phyloP scores from a whole-genome alignment of 2,888 invertebrate genomes.

The Harpalus rubripes region DNA sequence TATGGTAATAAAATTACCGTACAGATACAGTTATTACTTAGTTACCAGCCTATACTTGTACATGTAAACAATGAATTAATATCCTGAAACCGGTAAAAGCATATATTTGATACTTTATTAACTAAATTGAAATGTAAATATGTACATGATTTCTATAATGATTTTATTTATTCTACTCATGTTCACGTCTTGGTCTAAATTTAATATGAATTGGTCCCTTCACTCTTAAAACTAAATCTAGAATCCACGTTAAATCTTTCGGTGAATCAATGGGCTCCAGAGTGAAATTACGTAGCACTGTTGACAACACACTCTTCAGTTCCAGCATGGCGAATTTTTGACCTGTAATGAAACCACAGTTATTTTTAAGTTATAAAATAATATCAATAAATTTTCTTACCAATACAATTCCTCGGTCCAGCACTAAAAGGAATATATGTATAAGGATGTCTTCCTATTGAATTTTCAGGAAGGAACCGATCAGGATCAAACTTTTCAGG shows the following conservation, averaged over 20 bases:
- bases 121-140: too few relatives aligned
- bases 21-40: too few relatives aligned
- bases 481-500: slow-evolving; percentile 85
- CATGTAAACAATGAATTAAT: too few relatives aligned
- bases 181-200: slow-evolving; percentile 68
- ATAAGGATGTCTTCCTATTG: slow-evolving; percentile 80
- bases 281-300: slow-evolving; percentile 13
- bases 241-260: not conserved
- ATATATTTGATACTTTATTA: too few relatives aligned
- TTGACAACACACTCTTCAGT: not conserved
- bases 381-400: slow-evolving; percentile 73
- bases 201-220: slow-evolving; percentile 74
- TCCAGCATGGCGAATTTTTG: slow-evolving; percentile 42
- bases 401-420: slow-evolving; percentile 85
- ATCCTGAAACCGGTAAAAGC: too few relatives aligned
- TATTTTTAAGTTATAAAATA: not conserved
- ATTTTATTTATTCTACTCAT: too few relatives aligned
- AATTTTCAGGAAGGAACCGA: slow-evolving; percentile 83
- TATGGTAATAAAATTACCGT: too few relatives aligned
- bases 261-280: slow-evolving; percentile 14
- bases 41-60: too few relatives aligned
- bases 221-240: not conserved
- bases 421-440: slow-evolving; percentile 85
- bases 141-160: too few relatives aligned
- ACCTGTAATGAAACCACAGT: slow-evolving; percentile 11